Base-by-base conservation (phyloP, 2,888 invertebrate genomes). In the Ptilodon capucinus region DNA sequence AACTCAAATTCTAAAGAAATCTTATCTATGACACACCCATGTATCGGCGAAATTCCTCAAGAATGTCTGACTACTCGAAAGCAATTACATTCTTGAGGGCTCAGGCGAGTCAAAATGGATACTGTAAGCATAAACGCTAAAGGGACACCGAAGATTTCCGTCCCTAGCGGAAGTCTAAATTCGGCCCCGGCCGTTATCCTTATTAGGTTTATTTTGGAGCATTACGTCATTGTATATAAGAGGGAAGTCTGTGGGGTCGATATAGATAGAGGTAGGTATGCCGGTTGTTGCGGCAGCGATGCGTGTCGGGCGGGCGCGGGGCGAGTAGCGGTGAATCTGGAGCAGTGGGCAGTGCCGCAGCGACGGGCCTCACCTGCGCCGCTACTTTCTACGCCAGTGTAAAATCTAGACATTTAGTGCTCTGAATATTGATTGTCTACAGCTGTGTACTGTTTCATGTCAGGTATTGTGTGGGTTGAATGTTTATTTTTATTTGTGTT, bases 161-260 rank as follows among this genome's bases (percentile, higher is more conserved):
- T 46, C 57, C 65, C 57, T 60, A 63, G 59, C 71, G 73, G 74
- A 78, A 71, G 68, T 76, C 64, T 69, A 75, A 67, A 75, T 70
- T 74, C 60, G 64, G 50, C 50, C 46, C 32, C 51, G 56, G 61
- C 61, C 65, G 74, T 81, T 82, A 83, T 83, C 86, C 87, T 68
- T 87, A 83, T 76, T 85, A 75, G 80, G 86, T 87, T 87, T 90
- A 91, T 90, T 91, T 90, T 89, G 82, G 88, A 83, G 67, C 82
- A 91, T 91, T 91, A 91, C 91, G 91, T 91, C 91, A 91, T 84
- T 82, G 72, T 72, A 71, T 70, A 44, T 64, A 66, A 40, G 60
- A 65, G 64, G 75, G 67, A 69, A 68, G 69, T 64, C 68, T 64
- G 68, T 63, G 68, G 69, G 68, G 67, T 74, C 71, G 68, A 58